A percentile compares a stretch with the other conserved stretches of the same genome.
Conservation (phyloP, 2,888 invertebrate genomes). For the Cistogaster globosa region DNA sequence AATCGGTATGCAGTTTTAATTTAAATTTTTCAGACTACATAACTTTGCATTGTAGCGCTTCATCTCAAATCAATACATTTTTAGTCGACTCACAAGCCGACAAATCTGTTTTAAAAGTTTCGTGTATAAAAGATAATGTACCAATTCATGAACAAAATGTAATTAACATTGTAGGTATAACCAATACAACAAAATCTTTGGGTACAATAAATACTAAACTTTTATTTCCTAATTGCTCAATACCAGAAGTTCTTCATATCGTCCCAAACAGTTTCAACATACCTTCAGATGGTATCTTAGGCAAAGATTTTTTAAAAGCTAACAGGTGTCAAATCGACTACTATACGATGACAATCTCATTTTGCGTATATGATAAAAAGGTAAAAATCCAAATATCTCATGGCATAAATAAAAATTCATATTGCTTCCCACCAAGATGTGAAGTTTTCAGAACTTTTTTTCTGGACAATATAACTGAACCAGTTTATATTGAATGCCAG, state of each 20-base stretch:
- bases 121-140: slow-evolving; percentile 14
- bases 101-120: slow-evolving; percentile 32
- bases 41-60: neutral
- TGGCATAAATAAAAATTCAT: no score
- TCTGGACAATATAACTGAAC: no score
- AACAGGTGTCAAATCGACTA: neutral
- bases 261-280: neutral
- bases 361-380: no score
- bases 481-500: neutral
- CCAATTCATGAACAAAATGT: slow-evolving; percentile 10
- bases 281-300: neutral
- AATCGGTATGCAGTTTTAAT: no score
- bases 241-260: neutral
- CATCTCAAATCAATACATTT: neutral
- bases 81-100: slow-evolving; percentile 37
- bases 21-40: no score
- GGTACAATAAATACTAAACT: slow-evolving; percentile 7
- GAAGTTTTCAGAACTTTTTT: no score
- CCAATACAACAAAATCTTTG: neutral
- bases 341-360: no score
- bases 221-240: neutral
- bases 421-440: no score
- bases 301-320: neutral
- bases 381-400: neutral
- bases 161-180: slow-evolving; percentile 31